Evolutionary conservation across 2,797 vertebrate genomes (phyloP).

Genomic region (Loris lydekkerianus): DNA sequence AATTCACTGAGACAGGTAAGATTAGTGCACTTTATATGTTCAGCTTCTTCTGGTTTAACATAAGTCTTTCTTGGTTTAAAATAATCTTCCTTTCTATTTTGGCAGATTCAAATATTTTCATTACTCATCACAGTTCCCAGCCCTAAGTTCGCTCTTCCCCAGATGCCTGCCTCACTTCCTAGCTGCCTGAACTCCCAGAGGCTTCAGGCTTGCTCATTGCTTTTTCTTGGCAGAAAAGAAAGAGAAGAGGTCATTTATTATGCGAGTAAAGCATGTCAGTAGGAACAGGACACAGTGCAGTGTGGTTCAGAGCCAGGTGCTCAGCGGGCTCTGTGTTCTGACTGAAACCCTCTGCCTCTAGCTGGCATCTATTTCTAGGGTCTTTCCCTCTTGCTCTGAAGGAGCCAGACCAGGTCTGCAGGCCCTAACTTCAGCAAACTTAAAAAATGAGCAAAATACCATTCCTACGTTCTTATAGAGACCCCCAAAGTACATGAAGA

Average conservation of each 20-base stretch:
- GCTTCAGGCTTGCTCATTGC: conserved; percentile 48
- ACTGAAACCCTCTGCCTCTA: not conserved
- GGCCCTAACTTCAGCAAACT: not conserved
- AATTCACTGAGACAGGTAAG: not conserved
- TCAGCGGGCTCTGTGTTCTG: not conserved
- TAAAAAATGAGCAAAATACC: not conserved
- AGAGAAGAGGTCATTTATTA: not conserved
- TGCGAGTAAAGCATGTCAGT: not conserved
- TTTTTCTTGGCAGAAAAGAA: conserved; percentile 52
- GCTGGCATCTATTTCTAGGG: not conserved
- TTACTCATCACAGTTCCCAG: conserved; percentile 25
- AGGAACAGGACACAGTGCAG: not conserved
- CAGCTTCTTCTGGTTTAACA: conserved; percentile 38
- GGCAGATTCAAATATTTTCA: conserved; percentile 46
- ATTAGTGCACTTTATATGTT: not conserved
- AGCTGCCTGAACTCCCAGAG: not conserved
- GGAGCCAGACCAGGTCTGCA: not conserved
- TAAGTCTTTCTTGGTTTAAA: conserved; percentile 24
- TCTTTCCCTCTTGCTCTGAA: not conserved
- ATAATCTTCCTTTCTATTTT: conserved; percentile 1
- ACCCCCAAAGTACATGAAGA: not conserved
- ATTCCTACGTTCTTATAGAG: not conserved
- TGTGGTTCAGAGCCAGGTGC: not conserved
- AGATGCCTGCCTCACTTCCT: not conserved
- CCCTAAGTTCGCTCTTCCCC: not conserved